Evolutionary conservation across 2,113 vertebrate species (phyloP).

Genomic region (Chlamydotis undulata): DNA sequence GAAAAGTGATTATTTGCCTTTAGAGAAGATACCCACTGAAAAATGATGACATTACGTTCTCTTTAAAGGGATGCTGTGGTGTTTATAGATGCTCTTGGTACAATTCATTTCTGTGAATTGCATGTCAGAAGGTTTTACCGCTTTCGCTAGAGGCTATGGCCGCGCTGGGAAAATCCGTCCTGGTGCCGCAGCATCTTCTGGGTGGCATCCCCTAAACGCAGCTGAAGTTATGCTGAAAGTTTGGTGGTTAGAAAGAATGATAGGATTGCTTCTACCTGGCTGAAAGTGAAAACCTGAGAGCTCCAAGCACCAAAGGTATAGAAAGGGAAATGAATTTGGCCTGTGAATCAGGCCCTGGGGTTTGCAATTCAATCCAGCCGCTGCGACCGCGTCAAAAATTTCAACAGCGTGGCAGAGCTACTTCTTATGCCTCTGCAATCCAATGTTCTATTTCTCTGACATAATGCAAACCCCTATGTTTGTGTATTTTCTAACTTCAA

Average conservation of each 20-base stretch:
- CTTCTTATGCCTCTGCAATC: constrained; percentile 13
- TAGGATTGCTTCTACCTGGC: constrained; percentile 16
- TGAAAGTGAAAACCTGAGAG: constrained; percentile 34
- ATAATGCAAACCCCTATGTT: constrained; percentile 12
- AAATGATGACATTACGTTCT: constrained; percentile 27
- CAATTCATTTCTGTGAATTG: constrained; percentile 26
- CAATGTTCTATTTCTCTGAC: not conserved
- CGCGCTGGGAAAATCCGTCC: not conserved
- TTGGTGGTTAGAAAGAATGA: not conserved
- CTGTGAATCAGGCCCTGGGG: constrained; percentile 5
- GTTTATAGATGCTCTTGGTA: constrained; percentile 32
- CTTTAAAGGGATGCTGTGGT: not conserved
- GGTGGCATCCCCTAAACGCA: not conserved
- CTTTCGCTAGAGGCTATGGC: not conserved
- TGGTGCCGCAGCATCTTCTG: not conserved
- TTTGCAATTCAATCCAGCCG: constrained; percentile 36
- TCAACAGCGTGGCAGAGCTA: constrained; percentile 7
- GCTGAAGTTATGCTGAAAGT: constrained; percentile 28
- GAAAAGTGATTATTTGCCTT: constrained; percentile 43
- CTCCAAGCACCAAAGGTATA: not conserved
- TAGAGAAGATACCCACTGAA: constrained; percentile 44
- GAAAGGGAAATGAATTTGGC: constrained; percentile 20
- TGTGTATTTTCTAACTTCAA: constrained; percentile 10
- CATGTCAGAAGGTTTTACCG: not conserved
- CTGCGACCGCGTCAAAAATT: constrained; percentile 35